phyloP scores from a whole-genome alignment of 2,888 invertebrate species.

The Salpingus planirostris region DNA sequence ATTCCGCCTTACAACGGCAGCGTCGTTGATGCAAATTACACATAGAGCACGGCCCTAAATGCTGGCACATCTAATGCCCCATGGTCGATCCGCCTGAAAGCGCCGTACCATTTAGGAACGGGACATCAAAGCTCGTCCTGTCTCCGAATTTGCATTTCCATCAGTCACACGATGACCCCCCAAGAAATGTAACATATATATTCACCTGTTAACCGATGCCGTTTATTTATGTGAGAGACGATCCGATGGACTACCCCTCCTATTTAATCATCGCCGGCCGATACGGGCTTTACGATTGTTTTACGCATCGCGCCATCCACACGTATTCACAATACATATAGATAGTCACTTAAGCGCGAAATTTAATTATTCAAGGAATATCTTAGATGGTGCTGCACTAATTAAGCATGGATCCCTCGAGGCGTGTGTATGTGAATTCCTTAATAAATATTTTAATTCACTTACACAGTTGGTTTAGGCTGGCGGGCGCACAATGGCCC shows the following conservation, averaged over 20 bases:
- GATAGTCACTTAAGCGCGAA: slow-evolving; percentile 26
- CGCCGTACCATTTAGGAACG: slow-evolving; percentile 4
- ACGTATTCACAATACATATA: slow-evolving; percentile 20
- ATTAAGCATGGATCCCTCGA: slow-evolving; percentile 35
- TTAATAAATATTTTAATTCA: slow-evolving; percentile 44
- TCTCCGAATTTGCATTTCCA: no score
- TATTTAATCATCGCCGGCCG: no score
- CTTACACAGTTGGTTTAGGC: slow-evolving; percentile 42
- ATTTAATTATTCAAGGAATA: slow-evolving; percentile 36
- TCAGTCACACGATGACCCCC: no score
- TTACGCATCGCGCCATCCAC: background rate
- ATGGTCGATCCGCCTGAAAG: slow-evolving; percentile 2
- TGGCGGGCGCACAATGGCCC: slow-evolving; percentile 37
- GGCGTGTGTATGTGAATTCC: slow-evolving; percentile 39
- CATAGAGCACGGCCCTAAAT: slow-evolving; percentile 1
- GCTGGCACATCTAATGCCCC: slow-evolving; percentile 2
- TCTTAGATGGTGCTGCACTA: slow-evolving; percentile 35
- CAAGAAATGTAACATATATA: no score
- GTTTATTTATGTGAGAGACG: no score
- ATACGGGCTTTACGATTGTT: background rate
- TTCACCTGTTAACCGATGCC: no score
- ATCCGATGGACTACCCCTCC: no score
- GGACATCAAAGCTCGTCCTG: slow-evolving; percentile 7
- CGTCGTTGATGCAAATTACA: slow-evolving; percentile 4
- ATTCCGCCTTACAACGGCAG: slow-evolving; percentile 1